Evolutionary conservation across 2,888 invertebrate genomes (phyloP), one percentile per base, ranked within the genome.

Genomic region (Parnassius smintheus): DNA sequence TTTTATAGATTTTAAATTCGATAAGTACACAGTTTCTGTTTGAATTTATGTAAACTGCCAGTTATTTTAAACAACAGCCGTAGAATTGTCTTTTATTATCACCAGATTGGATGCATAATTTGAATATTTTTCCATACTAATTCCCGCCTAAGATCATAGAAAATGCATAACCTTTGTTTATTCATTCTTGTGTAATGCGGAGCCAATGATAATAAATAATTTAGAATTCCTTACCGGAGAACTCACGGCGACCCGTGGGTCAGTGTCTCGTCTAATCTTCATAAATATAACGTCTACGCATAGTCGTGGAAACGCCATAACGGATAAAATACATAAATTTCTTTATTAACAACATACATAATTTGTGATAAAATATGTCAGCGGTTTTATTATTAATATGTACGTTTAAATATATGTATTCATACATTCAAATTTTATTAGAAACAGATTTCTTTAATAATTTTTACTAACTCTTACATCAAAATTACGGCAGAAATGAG

Each of bases 331-430:
- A 76, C 71, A 81, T 82, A 80, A 77, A 85, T 85, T 83, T 76
- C 66, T 78, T 79, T 82, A 83, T 80, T 76, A 73, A 80, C 77
- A 80, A 80, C 80, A 78, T 75, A 74, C 74, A 77, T 75, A 77
- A 72, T 77, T 35, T 35, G 73, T 72, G 74, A 76, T 76, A 75
- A 73, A 73, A 71, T 76, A 71, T 72, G 68, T 66, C 74, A 75
- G 73, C 75, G 76, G 73, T 72, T 70, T 67, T 65, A 66, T 44
- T 61, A 55, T 61, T 65, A 53, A 58, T 57, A 65, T 62, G 63
- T 67, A 60, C 63, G 65, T 59, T 64, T 65, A 52, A 61, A 59
- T 69, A 35, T 35, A 35, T 7, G 35, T 35, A 35, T 35, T 35
- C 35, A 35, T 4, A 35, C 35, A 35, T 35, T 35, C 35, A 7